Evolutionary conservation across 2,888 invertebrate genomes (phyloP).

Genomic region (Ferdinandea cuprea): DNA sequence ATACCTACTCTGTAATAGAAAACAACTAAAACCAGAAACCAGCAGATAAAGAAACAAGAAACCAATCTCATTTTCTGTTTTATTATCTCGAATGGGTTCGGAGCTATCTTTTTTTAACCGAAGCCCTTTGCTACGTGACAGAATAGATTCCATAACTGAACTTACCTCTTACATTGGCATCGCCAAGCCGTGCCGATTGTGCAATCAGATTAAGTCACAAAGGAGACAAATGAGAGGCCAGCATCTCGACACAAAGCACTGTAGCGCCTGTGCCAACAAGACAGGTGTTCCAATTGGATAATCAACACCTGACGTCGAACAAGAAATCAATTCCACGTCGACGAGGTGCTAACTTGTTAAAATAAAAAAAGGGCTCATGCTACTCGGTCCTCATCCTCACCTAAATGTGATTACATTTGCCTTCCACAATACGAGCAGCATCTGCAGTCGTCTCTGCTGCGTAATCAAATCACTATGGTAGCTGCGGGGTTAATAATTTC

Average conservation of each 20-base stretch:
- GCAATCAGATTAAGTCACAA: constrained; percentile 58
- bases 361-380: constrained; percentile 44
- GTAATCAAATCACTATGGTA: constrained; percentile 54
- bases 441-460: constrained; percentile 46
- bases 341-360: constrained; percentile 67
- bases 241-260: constrained; percentile 9
- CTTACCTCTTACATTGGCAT: constrained; percentile 8
- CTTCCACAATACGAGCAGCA: neutral
- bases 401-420: constrained; percentile 55
- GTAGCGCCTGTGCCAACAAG: constrained; percentile 14
- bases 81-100: constrained; percentile 10
- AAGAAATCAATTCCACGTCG: constrained; percentile 49
- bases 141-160: constrained; percentile 27
- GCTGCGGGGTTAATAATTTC: constrained; percentile 69
- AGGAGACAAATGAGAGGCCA: constrained; percentile 56
- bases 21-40: constrained; percentile 4
- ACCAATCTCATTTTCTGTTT: constrained; percentile 43
- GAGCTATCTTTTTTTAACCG: constrained; percentile 24
- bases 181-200: constrained; percentile 43
- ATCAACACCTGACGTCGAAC: constrained; percentile 54
- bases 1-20: neutral
- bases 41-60: constrained; percentile 28
- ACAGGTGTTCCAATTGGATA: constrained; percentile 70
- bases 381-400: neutral
- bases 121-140: constrained; percentile 41